phyloP scores from a whole-genome alignment of 2,113 vertebrate genomes.

The Sitta europaea region DNA sequence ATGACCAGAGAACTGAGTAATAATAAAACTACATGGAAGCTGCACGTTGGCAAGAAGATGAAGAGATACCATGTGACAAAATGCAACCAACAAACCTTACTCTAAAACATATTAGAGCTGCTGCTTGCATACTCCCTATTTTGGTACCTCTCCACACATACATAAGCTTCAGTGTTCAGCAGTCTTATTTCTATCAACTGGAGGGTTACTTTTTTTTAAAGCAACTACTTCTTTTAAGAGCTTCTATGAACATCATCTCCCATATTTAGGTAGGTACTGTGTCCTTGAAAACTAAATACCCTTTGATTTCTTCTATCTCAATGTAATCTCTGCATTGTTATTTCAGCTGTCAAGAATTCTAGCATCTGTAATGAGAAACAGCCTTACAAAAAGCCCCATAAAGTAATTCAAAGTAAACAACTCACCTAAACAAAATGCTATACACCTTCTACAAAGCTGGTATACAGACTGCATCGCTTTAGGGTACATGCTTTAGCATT shows the following conservation, averaged over 20 bases:
- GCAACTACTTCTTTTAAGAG: not conserved
- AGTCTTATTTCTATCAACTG: not conserved
- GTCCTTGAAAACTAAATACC: not conserved
- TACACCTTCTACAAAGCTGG: not conserved
- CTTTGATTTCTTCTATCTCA: not conserved
- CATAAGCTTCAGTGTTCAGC: not conserved
- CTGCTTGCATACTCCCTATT: not conserved
- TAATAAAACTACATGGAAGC: not conserved
- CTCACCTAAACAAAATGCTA: not conserved
- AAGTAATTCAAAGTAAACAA: not conserved
- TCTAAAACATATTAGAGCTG: not conserved
- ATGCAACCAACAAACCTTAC: not conserved
- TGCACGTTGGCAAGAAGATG: not conserved
- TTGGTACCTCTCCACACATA: not conserved
- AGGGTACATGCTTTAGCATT: not conserved
- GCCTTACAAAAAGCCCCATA: not conserved
- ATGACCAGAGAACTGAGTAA: not conserved
- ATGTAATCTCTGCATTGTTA: not conserved
- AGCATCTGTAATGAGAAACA: not conserved
- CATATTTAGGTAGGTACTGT: not conserved
- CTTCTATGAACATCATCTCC: not conserved
- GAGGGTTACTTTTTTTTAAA: not conserved
- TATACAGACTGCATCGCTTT: not conserved
- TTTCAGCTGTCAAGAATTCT: not conserved
- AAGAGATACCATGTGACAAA: not conserved